Conservation (phyloP, 2,888 invertebrate genomes). For the Kryphioiulus occultus region DNA sequence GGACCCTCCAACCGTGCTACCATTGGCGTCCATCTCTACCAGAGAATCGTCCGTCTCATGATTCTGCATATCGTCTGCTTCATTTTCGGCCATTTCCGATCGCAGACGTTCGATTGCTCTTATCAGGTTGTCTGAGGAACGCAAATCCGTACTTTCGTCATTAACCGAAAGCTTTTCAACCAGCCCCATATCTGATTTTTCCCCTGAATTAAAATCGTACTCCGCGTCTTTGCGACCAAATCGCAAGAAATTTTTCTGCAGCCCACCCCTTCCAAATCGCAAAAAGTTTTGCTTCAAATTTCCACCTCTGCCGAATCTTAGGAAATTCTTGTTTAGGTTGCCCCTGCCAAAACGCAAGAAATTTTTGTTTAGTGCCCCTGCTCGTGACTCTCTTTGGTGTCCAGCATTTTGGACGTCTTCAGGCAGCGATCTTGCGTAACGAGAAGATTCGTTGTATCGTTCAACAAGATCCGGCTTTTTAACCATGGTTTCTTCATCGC, state of each 20-base stretch:
- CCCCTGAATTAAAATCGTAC: neutral
- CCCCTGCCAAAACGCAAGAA: conserved; percentile 47
- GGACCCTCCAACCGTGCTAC: neutral
- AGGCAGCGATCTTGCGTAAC: neutral
- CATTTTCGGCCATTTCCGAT: neutral
- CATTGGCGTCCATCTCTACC: neutral
- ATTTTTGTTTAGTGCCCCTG: conserved; percentile 42
- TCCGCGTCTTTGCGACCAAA: conserved; percentile 37
- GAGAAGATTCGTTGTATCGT: neutral
- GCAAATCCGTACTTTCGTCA: neutral
- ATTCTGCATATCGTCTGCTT: neutral
- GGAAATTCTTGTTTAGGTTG: conserved; percentile 45
- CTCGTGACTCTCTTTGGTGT: neutral
- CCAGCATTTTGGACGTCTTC: neutral
- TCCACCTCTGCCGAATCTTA: conserved; percentile 47
- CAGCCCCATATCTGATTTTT: neutral
- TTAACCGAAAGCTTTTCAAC: neutral
- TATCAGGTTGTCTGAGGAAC: neutral
- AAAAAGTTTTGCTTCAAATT: conserved; percentile 42
- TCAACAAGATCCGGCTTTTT: neutral
- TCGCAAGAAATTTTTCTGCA: conserved; percentile 48
- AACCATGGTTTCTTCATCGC: neutral
- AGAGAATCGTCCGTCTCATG: neutral
- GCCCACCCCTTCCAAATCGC: conserved; percentile 41
- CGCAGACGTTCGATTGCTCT: neutral